Evolutionary conservation across 2,113 vertebrate genomes (phyloP).

Genomic region (Pedetes capensis): DNA sequence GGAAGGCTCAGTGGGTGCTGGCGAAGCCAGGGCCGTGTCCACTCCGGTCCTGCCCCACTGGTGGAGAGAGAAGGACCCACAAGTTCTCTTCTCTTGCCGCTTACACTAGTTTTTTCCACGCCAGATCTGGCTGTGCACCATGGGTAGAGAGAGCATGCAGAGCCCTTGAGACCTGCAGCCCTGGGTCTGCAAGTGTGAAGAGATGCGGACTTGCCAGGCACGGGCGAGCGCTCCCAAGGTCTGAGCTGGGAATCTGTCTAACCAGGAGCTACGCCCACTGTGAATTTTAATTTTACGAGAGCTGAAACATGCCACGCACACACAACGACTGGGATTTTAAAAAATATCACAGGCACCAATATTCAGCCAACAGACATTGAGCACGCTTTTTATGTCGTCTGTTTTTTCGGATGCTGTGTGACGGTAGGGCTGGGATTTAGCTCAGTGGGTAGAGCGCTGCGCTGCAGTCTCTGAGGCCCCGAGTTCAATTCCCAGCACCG

Average conservation of each 20-base stretch:
- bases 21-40: not conserved
- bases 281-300: slow-evolving; percentile 32
- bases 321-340: not conserved
- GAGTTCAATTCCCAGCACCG: too few relatives aligned
- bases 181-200: not conserved
- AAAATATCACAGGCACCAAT: not conserved
- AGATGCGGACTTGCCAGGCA: not conserved
- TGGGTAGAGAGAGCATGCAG: not conserved
- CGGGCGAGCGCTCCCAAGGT: not conserved
- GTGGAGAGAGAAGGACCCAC: not conserved
- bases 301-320: not conserved
- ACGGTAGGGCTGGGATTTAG: too few relatives aligned
- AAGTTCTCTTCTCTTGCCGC: not conserved
- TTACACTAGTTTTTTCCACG: not conserved
- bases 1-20: not conserved
- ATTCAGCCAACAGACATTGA: not conserved
- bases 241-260: not conserved
- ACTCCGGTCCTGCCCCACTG: not conserved
- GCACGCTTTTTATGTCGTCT: not conserved
- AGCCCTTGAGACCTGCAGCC: not conserved
- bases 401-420: not conserved
- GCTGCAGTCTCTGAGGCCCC: too few relatives aligned
- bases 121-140: not conserved
- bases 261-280: not conserved
- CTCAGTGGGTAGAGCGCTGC: too few relatives aligned